Evolutionary conservation across 2,888 invertebrate genomes (phyloP), one percentile per base, ranked within the genome.

Genomic region (Meteorus colon): DNA sequence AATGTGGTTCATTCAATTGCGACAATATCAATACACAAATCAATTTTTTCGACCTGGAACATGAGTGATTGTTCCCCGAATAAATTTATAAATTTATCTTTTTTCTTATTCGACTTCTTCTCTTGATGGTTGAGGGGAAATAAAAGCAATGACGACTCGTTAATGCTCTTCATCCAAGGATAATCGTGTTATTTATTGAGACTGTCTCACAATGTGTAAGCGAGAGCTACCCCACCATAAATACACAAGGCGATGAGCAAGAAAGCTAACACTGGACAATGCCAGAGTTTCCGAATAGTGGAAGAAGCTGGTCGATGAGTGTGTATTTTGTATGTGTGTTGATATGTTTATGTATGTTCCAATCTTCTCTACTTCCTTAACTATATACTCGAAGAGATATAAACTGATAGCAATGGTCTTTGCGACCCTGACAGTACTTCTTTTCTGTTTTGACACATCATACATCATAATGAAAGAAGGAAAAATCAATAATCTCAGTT

Each of bases 141-240:
- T 65, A 6, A 29, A 37, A 45, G 12, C 41, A 60, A 55, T 75
- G 65, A 70, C 59, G 55, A 51, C 70, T 70, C 75, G 66, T 75
- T 70, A 29, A 65, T 70, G 75, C 70, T 70, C 65, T 55, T 59
- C 66, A 65, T 55, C 65, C n/a, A 37, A 31, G 75, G 71, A 75
- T 75, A 75, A 75, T 75, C 75, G 48, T 16, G 75, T 75, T 75
- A 75, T 75, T 75, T 75, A 75, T 75, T 65, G 62, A 62, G 19
- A 41, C 27, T n/a, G 24, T 66, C 16, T 41, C 37, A 27, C 29
- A n/a, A 29, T 68, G 55, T 48, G 37, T 69, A 63, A 69, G 68
- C 59, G n/a, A 8, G 2, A 55, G 19, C 55, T 19, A 24, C 8
- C 48, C 3, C 19, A 5, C n/a, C 19, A 55, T 2, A 19, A n/a